These are phyloP conservation scores for Sipha flava DNA, from an alignment of 1,140 invertebrate species.

Conservation along the genomic window DNA sequence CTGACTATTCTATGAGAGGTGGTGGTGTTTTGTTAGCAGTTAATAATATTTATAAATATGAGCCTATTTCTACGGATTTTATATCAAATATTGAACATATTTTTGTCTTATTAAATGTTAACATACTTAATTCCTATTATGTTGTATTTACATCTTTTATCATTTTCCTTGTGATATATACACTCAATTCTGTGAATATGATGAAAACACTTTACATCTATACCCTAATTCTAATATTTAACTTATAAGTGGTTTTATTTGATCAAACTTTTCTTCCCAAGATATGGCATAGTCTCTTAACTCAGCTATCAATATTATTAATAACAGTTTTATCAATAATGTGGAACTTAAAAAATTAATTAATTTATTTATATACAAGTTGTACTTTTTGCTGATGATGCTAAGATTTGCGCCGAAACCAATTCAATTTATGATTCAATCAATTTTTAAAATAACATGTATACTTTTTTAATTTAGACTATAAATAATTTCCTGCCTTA, in stretches of 20 bases:
- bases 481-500: not conserved
- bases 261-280: not conserved
- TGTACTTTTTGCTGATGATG: too few species aligned
- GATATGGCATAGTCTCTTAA: not conserved
- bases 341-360: not conserved
- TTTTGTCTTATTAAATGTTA: not conserved
- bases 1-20: not conserved
- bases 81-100: not conserved
- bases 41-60: not conserved
- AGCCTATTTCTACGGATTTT: not conserved
- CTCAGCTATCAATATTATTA: not conserved
- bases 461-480: not conserved
- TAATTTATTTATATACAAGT: not conserved
- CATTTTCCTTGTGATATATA: not conserved
- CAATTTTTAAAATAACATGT: not conserved
- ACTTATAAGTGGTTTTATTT: not conserved
- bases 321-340: not conserved
- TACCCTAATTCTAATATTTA: not conserved
- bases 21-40: not conserved
- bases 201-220: not conserved
- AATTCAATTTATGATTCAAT: too few species aligned
- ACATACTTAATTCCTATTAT: not conserved
- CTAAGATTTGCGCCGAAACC: too few species aligned
- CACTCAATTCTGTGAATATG: not conserved
- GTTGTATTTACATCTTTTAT: not conserved